Conservation (phyloP, 1,140 invertebrate species). For the Bradysia coprophila region DNA sequence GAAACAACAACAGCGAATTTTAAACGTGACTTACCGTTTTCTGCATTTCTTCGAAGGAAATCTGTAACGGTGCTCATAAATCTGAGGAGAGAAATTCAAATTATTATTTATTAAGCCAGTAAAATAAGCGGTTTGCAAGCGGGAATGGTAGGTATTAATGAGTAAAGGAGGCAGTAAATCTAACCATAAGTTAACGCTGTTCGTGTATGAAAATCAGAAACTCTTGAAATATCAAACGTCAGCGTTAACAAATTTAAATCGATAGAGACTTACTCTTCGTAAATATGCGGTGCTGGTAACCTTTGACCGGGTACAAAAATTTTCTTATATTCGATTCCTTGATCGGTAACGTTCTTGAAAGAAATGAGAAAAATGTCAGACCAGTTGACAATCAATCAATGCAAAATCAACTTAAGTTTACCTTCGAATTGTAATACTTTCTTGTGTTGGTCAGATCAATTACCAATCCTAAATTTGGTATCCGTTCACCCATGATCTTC, state of each 20-base stretch:
- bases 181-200: too few relatives aligned
- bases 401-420: conserved; percentile 16
- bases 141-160: too few relatives aligned
- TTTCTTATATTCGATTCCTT: conserved; percentile 28
- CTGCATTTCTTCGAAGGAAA: neutral
- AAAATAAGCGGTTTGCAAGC: too few relatives aligned
- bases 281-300: too few relatives aligned
- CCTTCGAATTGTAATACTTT: conserved; percentile 39
- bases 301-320: conserved; percentile 12
- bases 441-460: conserved; percentile 49
- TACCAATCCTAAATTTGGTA: conserved; percentile 36
- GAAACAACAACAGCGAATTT: too few relatives aligned
- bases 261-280: too few relatives aligned
- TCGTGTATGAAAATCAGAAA: too few relatives aligned
- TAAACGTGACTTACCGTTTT: neutral
- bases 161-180: too few relatives aligned
- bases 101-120: too few relatives aligned
- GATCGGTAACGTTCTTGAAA: conserved; percentile 22
- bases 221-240: too few relatives aligned
- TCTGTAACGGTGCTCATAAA: neutral
- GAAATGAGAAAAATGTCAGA: conserved; percentile 6
- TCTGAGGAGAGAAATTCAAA: neutral
- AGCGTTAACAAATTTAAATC: too few relatives aligned
- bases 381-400: neutral
- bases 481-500: neutral